A percentile compares a stretch with the other conserved stretches of the same genome.
Evolutionary conservation across 92 coral and sea anemone genomes (phyloP).

Genomic region (Nematostella vectensis): DNA sequence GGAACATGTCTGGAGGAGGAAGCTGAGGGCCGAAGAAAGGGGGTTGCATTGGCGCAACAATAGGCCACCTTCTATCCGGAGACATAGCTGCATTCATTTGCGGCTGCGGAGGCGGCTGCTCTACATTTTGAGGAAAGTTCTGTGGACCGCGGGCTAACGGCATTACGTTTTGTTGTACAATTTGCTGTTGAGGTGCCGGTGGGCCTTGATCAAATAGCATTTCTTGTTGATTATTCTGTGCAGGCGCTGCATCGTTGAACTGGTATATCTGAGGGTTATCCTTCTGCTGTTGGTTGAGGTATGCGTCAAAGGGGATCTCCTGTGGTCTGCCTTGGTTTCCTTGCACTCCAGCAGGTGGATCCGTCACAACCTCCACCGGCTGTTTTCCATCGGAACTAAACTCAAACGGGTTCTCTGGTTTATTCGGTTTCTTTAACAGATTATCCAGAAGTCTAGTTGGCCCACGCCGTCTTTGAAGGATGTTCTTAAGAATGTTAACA

Average conservation of each 20-base stretch:
- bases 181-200: background rate
- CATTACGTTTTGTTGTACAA: background rate
- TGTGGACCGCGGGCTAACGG: background rate
- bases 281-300: background rate
- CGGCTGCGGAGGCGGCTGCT: background rate
- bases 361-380: constrained; percentile 58
- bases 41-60: constrained; percentile 12
- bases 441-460: constrained; percentile 38
- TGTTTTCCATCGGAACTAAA: constrained; percentile 33
- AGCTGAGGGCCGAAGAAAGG: constrained; percentile 1
- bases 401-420: constrained; percentile 8
- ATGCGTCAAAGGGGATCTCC: background rate
- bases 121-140: background rate
- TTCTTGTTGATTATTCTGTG: constrained; percentile 1
- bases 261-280: background rate
- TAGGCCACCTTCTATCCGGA: constrained; percentile 4
- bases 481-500: constrained; percentile 30
- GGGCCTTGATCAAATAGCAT: background rate
- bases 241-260: background rate
- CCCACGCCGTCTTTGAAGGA: constrained; percentile 56
- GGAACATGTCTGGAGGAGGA: constrained; percentile 6
- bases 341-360: constrained; percentile 10
- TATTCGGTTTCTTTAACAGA: constrained; percentile 38
- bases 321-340: background rate
- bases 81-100: background rate